A percentile compares a stretch with the other conserved stretches of the same genome.
Evolutionary conservation across 2,888 invertebrate genomes (phyloP).

Genomic region (Lasioglossum pauxillum): DNA sequence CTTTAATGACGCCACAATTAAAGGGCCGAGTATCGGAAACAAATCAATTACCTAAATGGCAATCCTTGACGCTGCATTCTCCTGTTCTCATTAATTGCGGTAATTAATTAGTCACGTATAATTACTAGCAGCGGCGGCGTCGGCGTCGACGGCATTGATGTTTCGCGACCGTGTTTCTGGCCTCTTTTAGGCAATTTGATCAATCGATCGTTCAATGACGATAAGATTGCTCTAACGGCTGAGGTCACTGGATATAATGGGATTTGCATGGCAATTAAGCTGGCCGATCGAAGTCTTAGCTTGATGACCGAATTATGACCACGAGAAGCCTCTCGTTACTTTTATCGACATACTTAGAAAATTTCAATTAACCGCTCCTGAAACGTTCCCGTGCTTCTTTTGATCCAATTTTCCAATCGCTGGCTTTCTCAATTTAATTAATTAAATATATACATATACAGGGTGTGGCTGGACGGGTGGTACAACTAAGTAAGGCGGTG

Average conservation of each 20-base stretch:
- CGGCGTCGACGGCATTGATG: neutral
- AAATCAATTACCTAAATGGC: slow-evolving; percentile 34
- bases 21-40: slow-evolving; percentile 36
- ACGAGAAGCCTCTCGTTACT: neutral
- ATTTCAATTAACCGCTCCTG: neutral
- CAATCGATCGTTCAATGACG: slow-evolving; percentile 13
- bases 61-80: slow-evolving; percentile 1
- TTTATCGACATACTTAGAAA: neutral
- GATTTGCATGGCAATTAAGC: slow-evolving; percentile 33
- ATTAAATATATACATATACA: no score
- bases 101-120: slow-evolving; percentile 41
- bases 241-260: slow-evolving; percentile 23
- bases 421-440: neutral
- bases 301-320: slow-evolving; percentile 1
- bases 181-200: neutral
- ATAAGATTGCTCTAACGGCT: slow-evolving; percentile 12
- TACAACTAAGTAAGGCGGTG: no score
- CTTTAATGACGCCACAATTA: slow-evolving; percentile 16
- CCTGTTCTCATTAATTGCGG: slow-evolving; percentile 12
- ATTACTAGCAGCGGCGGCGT: slow-evolving; percentile 9
- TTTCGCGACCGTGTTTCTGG: neutral
- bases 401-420: neutral
- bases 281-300: slow-evolving; percentile 2
- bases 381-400: neutral
- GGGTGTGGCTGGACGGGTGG: no score